Conservation (phyloP, 1,140 invertebrate genomes). For the Periplaneta americana region DNA sequence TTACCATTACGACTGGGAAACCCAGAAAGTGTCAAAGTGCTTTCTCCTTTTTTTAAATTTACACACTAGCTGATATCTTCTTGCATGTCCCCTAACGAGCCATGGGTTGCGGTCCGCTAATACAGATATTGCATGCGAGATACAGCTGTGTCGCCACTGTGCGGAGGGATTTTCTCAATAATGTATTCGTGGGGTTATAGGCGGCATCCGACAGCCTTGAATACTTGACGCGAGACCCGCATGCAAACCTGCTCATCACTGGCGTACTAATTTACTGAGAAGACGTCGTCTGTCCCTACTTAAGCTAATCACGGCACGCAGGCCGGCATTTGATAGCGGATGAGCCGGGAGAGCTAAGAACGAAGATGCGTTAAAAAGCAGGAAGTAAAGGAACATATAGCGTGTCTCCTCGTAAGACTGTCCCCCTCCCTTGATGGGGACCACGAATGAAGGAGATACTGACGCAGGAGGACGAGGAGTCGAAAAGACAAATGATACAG, state of each 20-base stretch:
- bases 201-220: neutral
- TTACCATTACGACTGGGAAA: too few relatives aligned
- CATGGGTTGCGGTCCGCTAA: neutral
- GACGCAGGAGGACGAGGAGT: too few relatives aligned
- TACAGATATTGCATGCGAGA: neutral
- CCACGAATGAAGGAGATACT: too few relatives aligned
- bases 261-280: neutral
- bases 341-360: neutral
- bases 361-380: neutral
- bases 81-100: neutral
- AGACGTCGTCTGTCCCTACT: neutral
- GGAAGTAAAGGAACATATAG: neutral
- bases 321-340: neutral
- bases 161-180: neutral
- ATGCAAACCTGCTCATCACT: neutral
- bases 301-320: neutral
- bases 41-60: too few relatives aligned
- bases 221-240: neutral
- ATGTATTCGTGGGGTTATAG: neutral
- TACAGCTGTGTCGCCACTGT: neutral
- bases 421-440: too few relatives aligned
- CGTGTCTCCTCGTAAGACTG: too few relatives aligned
- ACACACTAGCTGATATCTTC: too few relatives aligned
- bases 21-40: too few relatives aligned
- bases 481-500: too few relatives aligned